Evolutionary conservation across 2,113 vertebrate species (phyloP).

Genomic region (Melanostigma gelatinosum): DNA sequence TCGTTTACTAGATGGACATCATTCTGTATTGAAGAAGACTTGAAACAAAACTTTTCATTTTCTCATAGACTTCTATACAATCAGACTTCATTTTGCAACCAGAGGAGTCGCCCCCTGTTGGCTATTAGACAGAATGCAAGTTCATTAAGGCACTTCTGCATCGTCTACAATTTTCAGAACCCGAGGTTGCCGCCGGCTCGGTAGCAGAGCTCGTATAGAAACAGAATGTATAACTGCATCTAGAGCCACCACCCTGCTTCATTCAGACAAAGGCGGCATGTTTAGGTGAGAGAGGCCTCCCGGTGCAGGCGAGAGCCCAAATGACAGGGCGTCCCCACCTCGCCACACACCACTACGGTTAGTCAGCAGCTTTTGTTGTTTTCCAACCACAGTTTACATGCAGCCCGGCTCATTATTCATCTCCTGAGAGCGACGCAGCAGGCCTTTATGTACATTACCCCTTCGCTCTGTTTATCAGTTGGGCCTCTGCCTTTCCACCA

Average conservation of each 20-base stretch:
- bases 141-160: neutral
- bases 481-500: conserved; percentile 69
- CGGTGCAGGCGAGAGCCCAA: conserved; percentile 47
- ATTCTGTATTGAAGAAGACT: no score
- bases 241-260: conserved; percentile 15
- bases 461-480: conserved; percentile 76
- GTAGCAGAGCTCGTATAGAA: conserved; percentile 8
- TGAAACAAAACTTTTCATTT: no score
- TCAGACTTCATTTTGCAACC: neutral
- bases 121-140: neutral
- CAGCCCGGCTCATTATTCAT: conserved; percentile 75
- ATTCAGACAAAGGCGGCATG: conserved; percentile 53
- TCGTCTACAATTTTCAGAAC: neutral
- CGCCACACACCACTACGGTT: conserved; percentile 66
- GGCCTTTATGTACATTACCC: conserved; percentile 62
- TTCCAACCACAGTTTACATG: conserved; percentile 81
- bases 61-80: neutral
- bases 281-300: conserved; percentile 69
- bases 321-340: conserved; percentile 67
- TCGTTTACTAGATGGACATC: no score
- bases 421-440: conserved; percentile 59
- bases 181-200: neutral
- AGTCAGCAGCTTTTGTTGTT: conserved; percentile 81
- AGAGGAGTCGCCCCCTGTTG: neutral
- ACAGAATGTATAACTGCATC: conserved; percentile 45